Evolutionary conservation across 2,888 invertebrate genomes (phyloP), one percentile per base, ranked within the genome.

Genomic region (Lasioglossum pauxillum): DNA sequence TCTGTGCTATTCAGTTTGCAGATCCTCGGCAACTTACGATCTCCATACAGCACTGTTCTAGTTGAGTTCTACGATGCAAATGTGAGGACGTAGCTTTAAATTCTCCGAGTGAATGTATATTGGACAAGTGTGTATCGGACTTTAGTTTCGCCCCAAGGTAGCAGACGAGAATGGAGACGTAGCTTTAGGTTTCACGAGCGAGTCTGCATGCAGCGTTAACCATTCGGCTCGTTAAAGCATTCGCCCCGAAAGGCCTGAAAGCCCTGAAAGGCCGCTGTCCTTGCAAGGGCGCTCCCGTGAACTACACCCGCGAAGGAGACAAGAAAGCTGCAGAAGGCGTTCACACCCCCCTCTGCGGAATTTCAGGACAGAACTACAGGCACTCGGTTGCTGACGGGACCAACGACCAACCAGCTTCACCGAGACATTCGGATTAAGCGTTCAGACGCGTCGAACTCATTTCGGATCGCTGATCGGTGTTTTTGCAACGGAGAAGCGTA

Each of bases 261-360:
- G 82, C 86, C 81, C 86, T 82, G 79, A 80, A 86, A 91, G 90
- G 87, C 80, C 82, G 88, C 83, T 89, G 86, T 91, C 91, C 88
- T 88, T 90, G 91, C 90, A 90, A 90, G 91, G 90, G 91, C 90
- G 86, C 83, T 82, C 86, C 23, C 83, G 75, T 79, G 81, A 80
- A 79, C 76, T 80, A 88, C 82, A 83, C 81, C 72, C 73, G 78
- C 64, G 49, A 76, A 75, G 71, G 72, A 82, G 75, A 79, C 85
- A 76, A 88, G 80, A 80, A 79, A 80, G 79, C 7, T 64, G 75
- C 85, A 77, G 69, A 60, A 80, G 81, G 78, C 84, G 64, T 84
- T 79, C 80, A 49, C 78, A 81, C 69, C 78, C 82, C 78, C 80
- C 75, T 75, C 77, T 35, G 38, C 31, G 74, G 67, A 80, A 86